phyloP scores from a whole-genome alignment of 2,888 invertebrate species.

The Nasonovia ribisnigri region DNA sequence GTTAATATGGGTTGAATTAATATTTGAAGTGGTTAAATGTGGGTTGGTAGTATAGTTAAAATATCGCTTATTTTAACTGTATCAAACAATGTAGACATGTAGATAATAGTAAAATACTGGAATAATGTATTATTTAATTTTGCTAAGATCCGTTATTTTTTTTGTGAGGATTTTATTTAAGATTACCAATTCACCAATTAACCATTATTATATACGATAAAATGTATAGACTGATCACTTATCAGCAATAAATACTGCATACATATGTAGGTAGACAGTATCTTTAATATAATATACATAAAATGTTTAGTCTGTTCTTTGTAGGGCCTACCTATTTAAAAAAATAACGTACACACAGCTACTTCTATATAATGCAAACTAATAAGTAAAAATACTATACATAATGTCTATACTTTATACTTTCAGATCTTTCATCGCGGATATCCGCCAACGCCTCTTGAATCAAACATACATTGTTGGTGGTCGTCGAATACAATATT shows the following conservation, averaged over 20 bases:
- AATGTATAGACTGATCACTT: background rate
- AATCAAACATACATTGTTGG: slow-evolving; percentile 11
- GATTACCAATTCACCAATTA: background rate
- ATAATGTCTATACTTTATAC: background rate
- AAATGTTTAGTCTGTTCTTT: background rate
- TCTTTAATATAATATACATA: background rate
- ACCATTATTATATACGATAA: background rate
- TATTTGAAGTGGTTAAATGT: too few species aligned
- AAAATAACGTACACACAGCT: background rate
- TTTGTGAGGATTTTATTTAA: background rate
- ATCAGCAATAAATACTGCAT: background rate
- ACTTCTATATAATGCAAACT: background rate
- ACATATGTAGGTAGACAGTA: background rate
- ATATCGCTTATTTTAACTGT: too few species aligned
- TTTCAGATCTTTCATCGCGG: slow-evolving; percentile 18
- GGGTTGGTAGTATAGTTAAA: too few species aligned
- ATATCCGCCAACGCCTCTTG: slow-evolving; percentile 27
- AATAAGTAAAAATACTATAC: background rate
- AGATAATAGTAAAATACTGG: background rate
- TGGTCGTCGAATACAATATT: slow-evolving; percentile 6
- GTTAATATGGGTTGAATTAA: too few species aligned
- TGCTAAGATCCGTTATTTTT: background rate
- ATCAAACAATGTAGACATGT: background rate
- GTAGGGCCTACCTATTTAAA: background rate
- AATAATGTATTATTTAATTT: background rate